phyloP scores from a whole-genome alignment of 2,797 vertebrate species.

The Tapirus indicus region DNA sequence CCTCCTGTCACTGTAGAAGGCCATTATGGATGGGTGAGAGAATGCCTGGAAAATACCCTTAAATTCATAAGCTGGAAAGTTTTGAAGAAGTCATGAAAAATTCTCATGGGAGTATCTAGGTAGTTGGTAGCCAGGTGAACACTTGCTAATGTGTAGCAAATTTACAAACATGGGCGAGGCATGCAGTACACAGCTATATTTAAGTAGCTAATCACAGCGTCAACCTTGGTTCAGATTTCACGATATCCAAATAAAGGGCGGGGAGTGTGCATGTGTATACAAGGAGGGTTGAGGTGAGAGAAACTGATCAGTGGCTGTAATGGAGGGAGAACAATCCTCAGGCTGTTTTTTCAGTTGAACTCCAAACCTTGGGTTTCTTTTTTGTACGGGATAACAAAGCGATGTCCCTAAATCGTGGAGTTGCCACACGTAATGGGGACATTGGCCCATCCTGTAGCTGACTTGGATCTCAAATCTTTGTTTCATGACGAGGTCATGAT shows the following conservation, averaged over 20 bases:
- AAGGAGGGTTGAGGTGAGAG: not conserved
- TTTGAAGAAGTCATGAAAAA: conserved; percentile 28
- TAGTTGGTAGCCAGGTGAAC: not conserved
- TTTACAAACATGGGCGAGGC: not conserved
- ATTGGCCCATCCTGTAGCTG: not conserved
- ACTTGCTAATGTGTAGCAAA: not conserved
- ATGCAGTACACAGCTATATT: not conserved
- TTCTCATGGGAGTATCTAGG: not conserved
- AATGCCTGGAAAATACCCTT: not conserved
- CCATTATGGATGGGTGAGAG: not conserved
- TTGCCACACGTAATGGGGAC: not conserved
- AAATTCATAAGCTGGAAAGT: not conserved
- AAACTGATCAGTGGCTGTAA: not conserved
- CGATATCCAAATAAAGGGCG: not conserved
- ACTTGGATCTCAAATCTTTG: not conserved
- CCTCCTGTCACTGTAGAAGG: not conserved
- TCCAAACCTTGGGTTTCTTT: not conserved
- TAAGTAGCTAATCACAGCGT: not conserved
- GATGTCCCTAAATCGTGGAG: not conserved
- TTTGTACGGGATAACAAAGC: not conserved
- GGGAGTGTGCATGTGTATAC: not conserved
- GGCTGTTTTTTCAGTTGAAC: not conserved
- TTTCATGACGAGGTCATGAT: not conserved
- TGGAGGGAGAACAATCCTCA: not conserved
- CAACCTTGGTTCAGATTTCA: not conserved